phyloP scores from a whole-genome alignment of 1,140 invertebrate genomes.

The Aphidius gifuensis region DNA sequence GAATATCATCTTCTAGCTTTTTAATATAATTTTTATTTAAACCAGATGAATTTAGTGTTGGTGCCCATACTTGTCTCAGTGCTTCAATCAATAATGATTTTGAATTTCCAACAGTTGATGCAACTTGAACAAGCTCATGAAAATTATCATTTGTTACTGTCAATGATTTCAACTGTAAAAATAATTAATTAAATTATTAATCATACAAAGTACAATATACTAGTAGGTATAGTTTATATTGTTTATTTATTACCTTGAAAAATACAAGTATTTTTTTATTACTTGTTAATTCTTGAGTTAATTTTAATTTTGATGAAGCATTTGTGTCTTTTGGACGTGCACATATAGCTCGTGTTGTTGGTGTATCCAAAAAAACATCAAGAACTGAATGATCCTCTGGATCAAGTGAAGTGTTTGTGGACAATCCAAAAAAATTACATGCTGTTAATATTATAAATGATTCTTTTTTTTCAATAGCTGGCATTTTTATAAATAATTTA shows the following conservation, averaged over 20 bases:
- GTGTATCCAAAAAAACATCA: slow-evolving; percentile 43
- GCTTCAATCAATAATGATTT: slow-evolving; percentile 39
- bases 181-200: slow-evolving; percentile 7
- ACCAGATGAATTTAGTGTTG: slow-evolving; percentile 40
- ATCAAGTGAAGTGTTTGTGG: slow-evolving; percentile 25
- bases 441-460: slow-evolving; percentile 44
- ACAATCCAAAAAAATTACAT: slow-evolving; percentile 42
- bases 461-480: slow-evolving; percentile 38
- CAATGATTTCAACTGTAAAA: slow-evolving; percentile 33
- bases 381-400: slow-evolving; percentile 32
- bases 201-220: slow-evolving; percentile 20
- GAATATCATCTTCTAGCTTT: slow-evolving; percentile 45
- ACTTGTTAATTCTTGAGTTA: slow-evolving; percentile 37
- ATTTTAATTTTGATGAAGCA: slow-evolving; percentile 27
- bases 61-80: slow-evolving; percentile 48
- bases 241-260: slow-evolving; percentile 42
- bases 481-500: slow-evolving; percentile 38
- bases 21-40: slow-evolving; percentile 36
- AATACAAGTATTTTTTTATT: slow-evolving; percentile 46
- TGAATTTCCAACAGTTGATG: slow-evolving; percentile 41
- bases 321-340: slow-evolving; percentile 27
- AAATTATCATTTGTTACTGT: slow-evolving; percentile 47
- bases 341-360: slow-evolving; percentile 41
- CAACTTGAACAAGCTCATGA: slow-evolving; percentile 46
- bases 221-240: slow-evolving; percentile 3